phyloP scores from a whole-genome alignment of 2,888 invertebrate species.

The Pandemis cinnamomeana region DNA sequence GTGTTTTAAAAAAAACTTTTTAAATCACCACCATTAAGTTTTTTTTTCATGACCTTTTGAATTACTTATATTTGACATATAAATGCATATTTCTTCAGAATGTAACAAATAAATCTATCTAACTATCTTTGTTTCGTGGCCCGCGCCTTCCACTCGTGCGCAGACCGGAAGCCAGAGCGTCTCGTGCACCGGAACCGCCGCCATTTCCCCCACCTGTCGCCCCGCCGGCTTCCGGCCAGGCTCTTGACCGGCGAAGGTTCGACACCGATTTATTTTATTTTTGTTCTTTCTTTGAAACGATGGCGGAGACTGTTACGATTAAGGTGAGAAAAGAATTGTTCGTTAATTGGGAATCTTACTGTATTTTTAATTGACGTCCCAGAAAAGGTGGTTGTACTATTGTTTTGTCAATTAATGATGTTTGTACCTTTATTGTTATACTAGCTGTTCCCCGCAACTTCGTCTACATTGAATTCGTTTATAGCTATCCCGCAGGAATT shows the following conservation, averaged over 20 bases:
- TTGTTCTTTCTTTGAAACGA: background rate
- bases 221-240: conserved; percentile 66
- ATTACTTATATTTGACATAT: too few species aligned
- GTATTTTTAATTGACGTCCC: background rate
- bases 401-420: background rate
- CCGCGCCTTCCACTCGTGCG: conserved; percentile 41
- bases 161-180: conserved; percentile 41
- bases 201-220: conserved; percentile 80
- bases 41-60: too few species aligned
- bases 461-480: too few species aligned
- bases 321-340: background rate
- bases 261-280: conserved; percentile 20
- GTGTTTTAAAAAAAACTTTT: too few species aligned
- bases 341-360: background rate
- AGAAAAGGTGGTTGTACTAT: background rate
- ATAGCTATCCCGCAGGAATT: too few species aligned
- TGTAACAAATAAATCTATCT: too few species aligned
- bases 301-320: background rate
- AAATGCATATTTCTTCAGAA: too few species aligned
- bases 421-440: too few species aligned
- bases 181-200: conserved; percentile 63
- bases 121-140: conserved; percentile 19
- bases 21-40: background rate
- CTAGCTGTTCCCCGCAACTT: too few species aligned
- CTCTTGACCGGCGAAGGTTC: conserved; percentile 59